Percentiles rank a stretch among this genome's conserved stretches.
These are phyloP conservation scores for Xanthorhoe designata DNA, from an alignment of 2,888 invertebrate genomes.

Conservation along the genomic window DNA sequence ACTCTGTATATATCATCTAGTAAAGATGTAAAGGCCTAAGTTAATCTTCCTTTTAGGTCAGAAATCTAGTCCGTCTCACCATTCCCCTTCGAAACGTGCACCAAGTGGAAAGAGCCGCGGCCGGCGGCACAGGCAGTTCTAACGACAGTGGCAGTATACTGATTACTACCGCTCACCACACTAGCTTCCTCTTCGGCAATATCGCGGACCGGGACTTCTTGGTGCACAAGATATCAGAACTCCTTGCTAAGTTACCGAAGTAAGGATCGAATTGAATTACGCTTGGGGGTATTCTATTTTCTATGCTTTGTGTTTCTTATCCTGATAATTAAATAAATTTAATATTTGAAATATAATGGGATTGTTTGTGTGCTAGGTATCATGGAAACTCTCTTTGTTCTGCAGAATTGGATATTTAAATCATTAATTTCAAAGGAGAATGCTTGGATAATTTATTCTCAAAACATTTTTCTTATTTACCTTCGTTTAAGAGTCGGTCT, in stretches of 20 bases:
- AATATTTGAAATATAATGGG: neutral
- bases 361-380: neutral
- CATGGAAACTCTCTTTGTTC: neutral
- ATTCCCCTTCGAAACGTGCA: slow-evolving; percentile 94
- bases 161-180: slow-evolving; percentile 92
- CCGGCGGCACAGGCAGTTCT: slow-evolving; percentile 87
- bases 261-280: slow-evolving; percentile 47
- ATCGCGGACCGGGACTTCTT: slow-evolving; percentile 95
- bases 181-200: slow-evolving; percentile 95
- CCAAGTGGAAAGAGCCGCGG: slow-evolving; percentile 91
- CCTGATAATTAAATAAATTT: neutral
- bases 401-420: neutral
- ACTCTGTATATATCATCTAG: no score
- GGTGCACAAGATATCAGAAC: slow-evolving; percentile 94
- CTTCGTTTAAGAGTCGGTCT: neutral
- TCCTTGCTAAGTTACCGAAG: slow-evolving; percentile 89
- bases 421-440: neutral
- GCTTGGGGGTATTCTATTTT: neutral
- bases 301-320: neutral
- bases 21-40: no score
- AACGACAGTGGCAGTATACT: slow-evolving; percentile 88
- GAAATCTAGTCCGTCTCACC: slow-evolving; percentile 93
- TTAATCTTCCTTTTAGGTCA: slow-evolving; percentile 83
- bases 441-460: neutral
- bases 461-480: neutral